Evolutionary conservation across 2,797 vertebrate genomes (phyloP), one percentile per base, ranked within the genome.

Genomic region (Corythornis leucogaster): DNA sequence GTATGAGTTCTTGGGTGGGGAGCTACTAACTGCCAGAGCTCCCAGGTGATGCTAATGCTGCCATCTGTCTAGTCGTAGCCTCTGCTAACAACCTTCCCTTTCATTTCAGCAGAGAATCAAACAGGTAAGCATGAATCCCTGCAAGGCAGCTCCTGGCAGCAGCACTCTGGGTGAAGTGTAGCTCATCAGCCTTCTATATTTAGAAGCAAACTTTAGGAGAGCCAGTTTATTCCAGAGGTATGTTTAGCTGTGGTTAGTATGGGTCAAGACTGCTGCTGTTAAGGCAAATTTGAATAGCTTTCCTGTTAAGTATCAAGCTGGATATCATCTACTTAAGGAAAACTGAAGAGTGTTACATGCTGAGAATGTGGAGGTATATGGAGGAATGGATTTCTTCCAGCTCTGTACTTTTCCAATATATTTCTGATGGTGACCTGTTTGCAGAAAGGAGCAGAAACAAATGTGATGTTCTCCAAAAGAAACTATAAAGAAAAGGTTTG

Each of bases 151-250:
- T 24, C 3, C 21, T 66, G 28, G 25, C 3, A 28, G n/a, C 7
- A 18, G 43, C 1, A 2, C 3, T 22, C 4, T 8, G 35, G 20
- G 4, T 20, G 54, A 26, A 58, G 31, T 0, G 1, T 20, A 48
- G 24, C 30, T 83, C 4, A 6, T 38, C 25, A 67, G 43, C 8
- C 6, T 9, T 2, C 12, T n/a, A 0, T 1, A 4, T 5, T 8
- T 0, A 26, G 45, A 25, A 71, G 28, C 2, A 78, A 86, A 25
- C 4, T 67, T 18, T 4, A 5, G n/a, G 14, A 50, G 22, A 25
- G 11, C 1, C 3, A 1, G 10, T 8, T 42, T 46, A 6, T 12
- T 33, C 3, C 9, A 46, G 22, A 25, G 45, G 5, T 48, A 4
- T 12, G 67, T 10, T 53, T 13, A 9, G 26, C 5, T 53, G 16